Base-by-base conservation (phyloP, 2,888 invertebrate species). In the Hirtodrosophila confusa region DNA sequence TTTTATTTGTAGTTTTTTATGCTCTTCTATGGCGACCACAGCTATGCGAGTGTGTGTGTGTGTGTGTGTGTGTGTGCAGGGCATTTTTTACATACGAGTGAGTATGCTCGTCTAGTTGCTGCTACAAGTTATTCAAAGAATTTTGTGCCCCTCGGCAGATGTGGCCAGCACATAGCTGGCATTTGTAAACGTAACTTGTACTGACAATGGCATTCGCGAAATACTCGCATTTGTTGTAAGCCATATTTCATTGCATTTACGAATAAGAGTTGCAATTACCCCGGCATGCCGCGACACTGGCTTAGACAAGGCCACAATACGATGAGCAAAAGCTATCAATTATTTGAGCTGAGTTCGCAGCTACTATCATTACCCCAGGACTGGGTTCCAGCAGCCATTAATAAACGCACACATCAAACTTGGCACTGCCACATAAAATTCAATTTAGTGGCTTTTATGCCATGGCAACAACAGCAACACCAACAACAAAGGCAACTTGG, bases 51-150 rank as follows among this genome's bases (percentile, higher is more conserved):
- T 48, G 12, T 40, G 49, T 39, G 44, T 53, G 62, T 56, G 49
- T 65, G 48, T 62, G 61, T 54, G 44, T 61, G 23, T 29, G 67
- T n/a, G n/a, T n/a, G n/a, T n/a, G n/a, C n/a, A 17, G 17, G 17
- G 45, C 65, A 65, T 71, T 58, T 31, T 37, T 54, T 63, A 63
- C 73, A 72, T 85, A 82, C 17, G 17, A 17, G 17, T 17, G 17
- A 83, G 85, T 88, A 88, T 83, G 80, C 80, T 84, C 71, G 83
- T 82, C 88, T 80, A 68, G 87, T 84, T 80, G 70, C 72, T 63
- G 69, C 65, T 75, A 69, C 77, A 77, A 84, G 88, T 53, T 86
- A 88, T 84, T 77, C 83, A 27, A 47, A 66, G 79, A 75, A 86
- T 63, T 63, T 63, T 40, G 41, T 73, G 58, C 49, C 39, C 56